Conservation (phyloP, 1,140 invertebrate species). For the Zaprionus nigranus region DNA sequence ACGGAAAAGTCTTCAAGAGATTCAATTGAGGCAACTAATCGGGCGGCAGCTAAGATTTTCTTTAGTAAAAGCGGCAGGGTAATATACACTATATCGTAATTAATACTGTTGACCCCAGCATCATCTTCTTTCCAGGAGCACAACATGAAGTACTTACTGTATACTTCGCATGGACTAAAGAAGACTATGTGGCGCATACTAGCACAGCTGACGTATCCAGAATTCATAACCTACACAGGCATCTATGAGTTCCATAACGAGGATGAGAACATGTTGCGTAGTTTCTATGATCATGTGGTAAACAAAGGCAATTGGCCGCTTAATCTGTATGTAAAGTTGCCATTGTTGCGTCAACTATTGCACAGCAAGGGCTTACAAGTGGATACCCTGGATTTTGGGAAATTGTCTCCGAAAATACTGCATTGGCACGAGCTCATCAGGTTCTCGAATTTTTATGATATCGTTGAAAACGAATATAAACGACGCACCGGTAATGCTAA, state of each 20-base stretch:
- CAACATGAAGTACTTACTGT: conserved; percentile 48
- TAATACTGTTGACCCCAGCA: too few species aligned
- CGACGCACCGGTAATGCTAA: conserved; percentile 15
- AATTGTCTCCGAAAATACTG: conserved; percentile 59
- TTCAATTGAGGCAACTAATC: neutral
- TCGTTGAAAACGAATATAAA: conserved; percentile 33
- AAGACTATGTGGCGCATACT: conserved; percentile 54
- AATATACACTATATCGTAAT: neutral
- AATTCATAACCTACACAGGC: conserved; percentile 47
- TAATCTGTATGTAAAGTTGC: conserved; percentile 39
- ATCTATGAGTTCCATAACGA: conserved; percentile 46
- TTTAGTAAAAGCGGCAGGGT: conserved; percentile 11
- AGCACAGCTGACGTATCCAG: conserved; percentile 31
- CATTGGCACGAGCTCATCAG: conserved; percentile 35
- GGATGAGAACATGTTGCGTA: conserved; percentile 7
- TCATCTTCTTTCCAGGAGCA: conserved; percentile 38
- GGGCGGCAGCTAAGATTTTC: neutral
- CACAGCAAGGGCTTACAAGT: conserved; percentile 49
- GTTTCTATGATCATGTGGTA: conserved; percentile 49
- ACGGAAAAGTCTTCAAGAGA: neutral
- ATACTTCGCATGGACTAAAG: conserved; percentile 38
- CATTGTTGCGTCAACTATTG: conserved; percentile 34
- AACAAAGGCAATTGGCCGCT: conserved; percentile 54
- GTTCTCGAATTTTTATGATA: conserved; percentile 48
- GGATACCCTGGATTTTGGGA: conserved; percentile 21